Conservation (phyloP, 2,888 invertebrate genomes). For the Vandiemenella viatica region DNA sequence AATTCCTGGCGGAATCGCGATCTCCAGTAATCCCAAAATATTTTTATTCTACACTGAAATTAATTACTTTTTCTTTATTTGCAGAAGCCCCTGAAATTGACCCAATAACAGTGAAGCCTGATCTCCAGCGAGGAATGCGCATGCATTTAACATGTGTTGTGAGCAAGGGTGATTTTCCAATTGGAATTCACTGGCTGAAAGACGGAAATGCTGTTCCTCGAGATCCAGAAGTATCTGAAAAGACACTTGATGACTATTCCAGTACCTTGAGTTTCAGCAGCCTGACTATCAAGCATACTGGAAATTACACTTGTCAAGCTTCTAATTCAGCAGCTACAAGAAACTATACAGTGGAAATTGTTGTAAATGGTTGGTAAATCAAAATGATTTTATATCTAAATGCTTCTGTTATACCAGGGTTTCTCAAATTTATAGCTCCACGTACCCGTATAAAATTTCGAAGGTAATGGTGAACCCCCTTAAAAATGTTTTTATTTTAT, state of each 20-base stretch:
- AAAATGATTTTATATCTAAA: no score
- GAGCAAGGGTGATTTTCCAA: constrained; percentile 31
- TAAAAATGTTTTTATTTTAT: no score
- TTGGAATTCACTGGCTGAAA: constrained; percentile 30
- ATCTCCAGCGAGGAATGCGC: constrained; percentile 26
- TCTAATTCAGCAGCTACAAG: constrained; percentile 24
- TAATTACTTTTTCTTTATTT: no score
- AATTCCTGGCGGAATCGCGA: no score
- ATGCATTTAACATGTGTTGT: constrained; percentile 29
- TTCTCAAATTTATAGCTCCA: no score
- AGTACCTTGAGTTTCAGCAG: constrained; percentile 21
- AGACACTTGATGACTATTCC: constrained; percentile 21
- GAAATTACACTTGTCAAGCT: constrained; percentile 27
- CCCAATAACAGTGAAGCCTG: constrained; percentile 15
- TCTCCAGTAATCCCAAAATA: no score
- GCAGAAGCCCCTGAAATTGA: constrained; percentile 14
- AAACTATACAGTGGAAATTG: constrained; percentile 26
- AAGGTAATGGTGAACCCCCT: no score
- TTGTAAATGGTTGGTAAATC: constrained; percentile 34
- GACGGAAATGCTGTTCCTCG: constrained; percentile 26
- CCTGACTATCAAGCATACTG: constrained; percentile 18
- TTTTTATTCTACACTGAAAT: no score
- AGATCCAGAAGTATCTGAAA: constrained; percentile 17
- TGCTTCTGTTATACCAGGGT: no score
- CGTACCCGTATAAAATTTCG: no score